Percentiles rank a stretch among this genome's conserved stretches.
Evolutionary conservation across 1,140 invertebrate genomes (phyloP).

Genomic region (Rhopalosiphum maidis): DNA sequence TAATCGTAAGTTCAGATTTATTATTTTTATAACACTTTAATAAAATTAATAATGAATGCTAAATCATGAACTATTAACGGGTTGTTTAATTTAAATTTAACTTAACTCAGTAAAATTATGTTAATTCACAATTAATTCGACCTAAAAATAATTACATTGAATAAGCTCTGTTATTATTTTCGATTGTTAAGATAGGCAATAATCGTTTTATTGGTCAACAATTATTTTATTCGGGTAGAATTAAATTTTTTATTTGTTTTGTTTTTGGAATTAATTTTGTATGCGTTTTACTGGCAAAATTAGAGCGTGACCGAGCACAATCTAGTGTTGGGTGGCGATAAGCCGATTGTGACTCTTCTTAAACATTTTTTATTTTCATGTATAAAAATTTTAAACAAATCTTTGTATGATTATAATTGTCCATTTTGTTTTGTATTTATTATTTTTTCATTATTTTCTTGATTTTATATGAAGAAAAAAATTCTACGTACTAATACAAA

Average conservation of each 20-base stretch:
- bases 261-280: slow-evolving; percentile 30
- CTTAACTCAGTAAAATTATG: not conserved
- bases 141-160: not conserved
- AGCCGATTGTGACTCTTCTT: not conserved
- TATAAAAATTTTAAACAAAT: not conserved
- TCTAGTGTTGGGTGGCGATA: not conserved
- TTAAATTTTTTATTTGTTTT: not conserved
- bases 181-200: too few relatives aligned
- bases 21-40: not conserved
- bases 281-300: slow-evolving; percentile 25
- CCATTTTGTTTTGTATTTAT: not conserved
- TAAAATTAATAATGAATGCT: not conserved
- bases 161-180: not conserved
- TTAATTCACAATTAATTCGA: not conserved
- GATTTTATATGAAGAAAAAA: too few relatives aligned
- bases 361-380: not conserved
- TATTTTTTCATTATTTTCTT: not conserved
- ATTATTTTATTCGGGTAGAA: not conserved
- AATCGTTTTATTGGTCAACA: slow-evolving; percentile 1
- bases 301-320: slow-evolving; percentile 49
- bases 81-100: not conserved
- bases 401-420: not conserved
- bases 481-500: too few relatives aligned
- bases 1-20: not conserved
- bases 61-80: not conserved